These are phyloP conservation scores for Myiozetetes cayanensis DNA, from an alignment of 2,113 vertebrate genomes.

Conservation along the genomic window DNA sequence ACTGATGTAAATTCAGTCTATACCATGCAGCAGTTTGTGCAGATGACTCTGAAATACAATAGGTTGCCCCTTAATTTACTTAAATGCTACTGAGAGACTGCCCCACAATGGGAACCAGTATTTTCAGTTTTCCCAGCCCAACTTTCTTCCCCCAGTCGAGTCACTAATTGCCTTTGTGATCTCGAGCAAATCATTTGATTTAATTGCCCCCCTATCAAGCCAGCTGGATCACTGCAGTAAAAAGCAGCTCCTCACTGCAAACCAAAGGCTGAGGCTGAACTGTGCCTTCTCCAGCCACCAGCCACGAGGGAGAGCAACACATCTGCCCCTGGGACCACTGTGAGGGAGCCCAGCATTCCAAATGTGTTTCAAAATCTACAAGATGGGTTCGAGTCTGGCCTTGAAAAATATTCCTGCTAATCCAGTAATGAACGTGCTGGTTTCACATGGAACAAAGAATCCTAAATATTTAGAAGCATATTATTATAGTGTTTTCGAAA, in stretches of 20 bases:
- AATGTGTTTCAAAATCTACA: conserved; percentile 18
- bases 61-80: conserved; percentile 41
- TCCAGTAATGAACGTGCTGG: conserved; percentile 10
- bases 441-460: not conserved
- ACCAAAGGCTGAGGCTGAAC: not conserved
- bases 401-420: conserved; percentile 4
- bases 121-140: conserved; percentile 45
- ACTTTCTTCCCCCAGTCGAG: not conserved
- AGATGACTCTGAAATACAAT: conserved; percentile 19
- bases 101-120: not conserved
- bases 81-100: conserved; percentile 13
- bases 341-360: not conserved
- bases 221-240: not conserved
- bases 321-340: not conserved
- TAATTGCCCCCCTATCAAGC: conserved; percentile 4
- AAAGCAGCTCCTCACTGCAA: not conserved
- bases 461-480: conserved; percentile 22
- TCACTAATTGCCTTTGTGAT: not conserved
- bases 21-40: not conserved
- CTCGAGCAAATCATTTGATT: not conserved
- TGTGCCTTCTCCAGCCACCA: conserved; percentile 8
- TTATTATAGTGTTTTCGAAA: not conserved
- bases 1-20: not conserved
- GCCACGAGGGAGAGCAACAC: not conserved
- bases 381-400: not conserved